These are phyloP conservation scores for Eira barbara DNA, from an alignment of 2,113 vertebrate genomes.

Conservation along the genomic window DNA sequence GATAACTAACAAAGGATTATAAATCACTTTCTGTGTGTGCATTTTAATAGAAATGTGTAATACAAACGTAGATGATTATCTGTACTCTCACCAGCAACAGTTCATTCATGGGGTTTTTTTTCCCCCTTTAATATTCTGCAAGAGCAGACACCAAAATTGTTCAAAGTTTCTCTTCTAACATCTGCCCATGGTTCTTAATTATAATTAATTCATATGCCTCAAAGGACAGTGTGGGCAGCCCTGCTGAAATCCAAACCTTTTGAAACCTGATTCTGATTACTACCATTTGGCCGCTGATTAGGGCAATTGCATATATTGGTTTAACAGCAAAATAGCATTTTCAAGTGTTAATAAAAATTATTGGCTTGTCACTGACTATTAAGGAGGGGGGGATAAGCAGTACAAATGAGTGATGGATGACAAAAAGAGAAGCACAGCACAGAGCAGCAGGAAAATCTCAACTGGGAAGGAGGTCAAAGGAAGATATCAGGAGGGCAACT, in stretches of 20 bases:
- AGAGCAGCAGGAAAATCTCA: neutral
- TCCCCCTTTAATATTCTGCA: conserved; percentile 22
- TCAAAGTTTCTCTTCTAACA: conserved; percentile 61
- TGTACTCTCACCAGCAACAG: conserved; percentile 3
- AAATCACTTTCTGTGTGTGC: neutral
- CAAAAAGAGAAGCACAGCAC: neutral
- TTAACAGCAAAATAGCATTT: conserved; percentile 63
- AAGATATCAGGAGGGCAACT: neutral
- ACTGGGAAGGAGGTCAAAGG: neutral
- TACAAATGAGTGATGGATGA: neutral
- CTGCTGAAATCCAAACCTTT: conserved; percentile 56
- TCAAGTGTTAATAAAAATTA: conserved; percentile 69
- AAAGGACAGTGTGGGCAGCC: conserved; percentile 52
- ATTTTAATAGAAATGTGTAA: conserved; percentile 29
- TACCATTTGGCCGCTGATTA: conserved; percentile 51
- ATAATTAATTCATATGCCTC: conserved; percentile 68
- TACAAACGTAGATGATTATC: neutral
- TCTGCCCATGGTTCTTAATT: conserved; percentile 59
- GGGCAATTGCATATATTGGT: conserved; percentile 50
- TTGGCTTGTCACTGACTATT: conserved; percentile 52
- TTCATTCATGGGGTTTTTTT: neutral
- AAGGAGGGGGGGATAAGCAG: neutral
- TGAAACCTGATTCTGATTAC: conserved; percentile 59
- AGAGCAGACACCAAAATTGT: conserved; percentile 28
- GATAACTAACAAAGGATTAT: neutral